Conservation (phyloP, 2,113 vertebrate genomes). For the Pseudorasbora parva region DNA sequence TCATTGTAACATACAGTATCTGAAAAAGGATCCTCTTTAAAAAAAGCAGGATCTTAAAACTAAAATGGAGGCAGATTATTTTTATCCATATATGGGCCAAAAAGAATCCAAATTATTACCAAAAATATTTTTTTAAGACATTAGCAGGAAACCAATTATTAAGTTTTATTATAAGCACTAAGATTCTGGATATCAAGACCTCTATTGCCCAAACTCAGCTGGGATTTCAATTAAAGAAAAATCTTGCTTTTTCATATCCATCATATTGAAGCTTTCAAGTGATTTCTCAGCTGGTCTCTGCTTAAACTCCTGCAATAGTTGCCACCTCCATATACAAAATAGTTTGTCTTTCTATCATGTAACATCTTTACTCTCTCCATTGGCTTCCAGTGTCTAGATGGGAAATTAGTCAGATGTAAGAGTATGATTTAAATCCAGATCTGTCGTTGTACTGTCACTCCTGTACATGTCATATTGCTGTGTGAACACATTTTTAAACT, state of each 20-base stretch:
- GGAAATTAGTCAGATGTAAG: neutral
- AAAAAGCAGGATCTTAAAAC: too few species aligned
- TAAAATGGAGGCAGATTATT: too few species aligned
- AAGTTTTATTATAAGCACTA: too few species aligned
- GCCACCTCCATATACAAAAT: neutral
- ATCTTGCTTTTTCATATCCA: neutral
- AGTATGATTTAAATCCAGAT: neutral
- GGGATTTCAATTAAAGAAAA: neutral
- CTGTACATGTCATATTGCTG: neutral
- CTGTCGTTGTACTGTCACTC: conserved; percentile 7
- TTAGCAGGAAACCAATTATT: neutral
- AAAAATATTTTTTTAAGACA: neutral
- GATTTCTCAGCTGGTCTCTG: neutral
- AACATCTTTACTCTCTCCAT: neutral
- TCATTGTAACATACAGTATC: too few species aligned
- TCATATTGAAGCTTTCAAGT: neutral
- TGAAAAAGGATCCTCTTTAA: too few species aligned
- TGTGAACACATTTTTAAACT: neutral
- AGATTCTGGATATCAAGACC: neutral
- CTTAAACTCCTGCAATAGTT: neutral
- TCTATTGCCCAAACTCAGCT: neutral
- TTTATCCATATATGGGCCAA: neutral
- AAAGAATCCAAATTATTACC: neutral
- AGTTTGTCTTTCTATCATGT: neutral
- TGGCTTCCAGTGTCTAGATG: neutral